Evolutionary conservation across 2,797 vertebrate species (phyloP), one percentile per base, ranked within the genome.

Genomic region (Tamandua tetradactyla): DNA sequence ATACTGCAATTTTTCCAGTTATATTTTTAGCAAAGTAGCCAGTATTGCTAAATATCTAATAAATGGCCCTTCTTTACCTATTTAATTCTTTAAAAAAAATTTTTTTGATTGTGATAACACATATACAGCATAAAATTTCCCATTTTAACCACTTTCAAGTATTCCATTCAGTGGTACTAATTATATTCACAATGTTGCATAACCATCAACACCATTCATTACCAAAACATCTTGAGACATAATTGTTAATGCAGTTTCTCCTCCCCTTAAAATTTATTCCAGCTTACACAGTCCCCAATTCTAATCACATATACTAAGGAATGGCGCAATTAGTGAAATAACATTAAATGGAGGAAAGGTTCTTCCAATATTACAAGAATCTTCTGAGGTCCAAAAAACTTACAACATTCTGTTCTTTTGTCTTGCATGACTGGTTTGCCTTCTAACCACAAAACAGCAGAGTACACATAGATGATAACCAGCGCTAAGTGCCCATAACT

Each of bases 311-410:
- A 57, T 13, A 72, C 30, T 59, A 86, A 79, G 74, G 35, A 62
- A 71, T 71, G 55, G 42, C 27, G 91, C 81, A 30, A 86, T 42
- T 80, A 88, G 17, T 42, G 40, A 95, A 78, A 61, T 44, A 75
- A 40, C 30, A 76, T 57, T 69, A 84, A 74, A 42, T 59, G 7
- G 25, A 30, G 59, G 80, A 93, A 78, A 23, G 14, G 1, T 7
- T 85, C 27, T 93, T 91, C 18, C 12, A 94, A 80, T 68, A 92
- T 88, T 62, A 57, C 0, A 57, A 91, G 44, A 85, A 89, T 57
- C 52, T 32, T 78, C 37, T 44, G 7, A 87, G 44, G 25, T 74
- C 52, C 37, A 89, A 89, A 93, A 76, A 42, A 75, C 68, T 44
- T 44, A 47, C 27, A 84, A 57, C 25, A 71, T 44, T 32, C 71